These are phyloP conservation scores for Eurystomus glaucurus DNA, from an alignment of 2,797 vertebrate species.

Conservation along the genomic window DNA sequence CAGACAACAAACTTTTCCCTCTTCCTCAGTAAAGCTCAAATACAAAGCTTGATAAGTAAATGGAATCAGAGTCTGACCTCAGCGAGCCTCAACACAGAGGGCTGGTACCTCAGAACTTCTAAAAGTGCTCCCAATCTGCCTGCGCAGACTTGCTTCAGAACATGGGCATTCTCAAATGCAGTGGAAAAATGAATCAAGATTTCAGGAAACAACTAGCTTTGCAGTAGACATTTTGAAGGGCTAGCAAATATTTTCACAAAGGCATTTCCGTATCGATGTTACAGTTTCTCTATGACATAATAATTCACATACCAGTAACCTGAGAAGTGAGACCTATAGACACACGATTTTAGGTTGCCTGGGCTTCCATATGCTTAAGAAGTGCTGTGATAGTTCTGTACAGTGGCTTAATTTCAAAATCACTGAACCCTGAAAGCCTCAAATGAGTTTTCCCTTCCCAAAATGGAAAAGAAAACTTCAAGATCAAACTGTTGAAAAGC, in stretches of 20 bases:
- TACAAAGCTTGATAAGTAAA: not conserved
- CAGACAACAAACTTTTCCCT: not conserved
- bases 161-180: not conserved
- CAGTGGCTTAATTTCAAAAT: slow-evolving; percentile 53
- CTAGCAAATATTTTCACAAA: not conserved
- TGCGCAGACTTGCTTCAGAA: not conserved
- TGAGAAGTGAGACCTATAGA: not conserved
- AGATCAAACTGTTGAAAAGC: slow-evolving; percentile 27
- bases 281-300: not conserved
- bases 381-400: slow-evolving; percentile 14
- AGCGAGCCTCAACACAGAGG: not conserved
- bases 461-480: slow-evolving; percentile 49
- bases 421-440: slow-evolving; percentile 24
- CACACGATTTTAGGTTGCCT: not conserved
- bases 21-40: not conserved
- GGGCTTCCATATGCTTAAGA: slow-evolving; percentile 7
- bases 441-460: slow-evolving; percentile 42
- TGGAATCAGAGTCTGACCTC: not conserved
- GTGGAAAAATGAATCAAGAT: not conserved
- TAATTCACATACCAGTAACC: not conserved
- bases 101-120: not conserved
- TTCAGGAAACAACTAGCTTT: not conserved
- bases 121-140: not conserved
- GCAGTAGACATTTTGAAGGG: not conserved
- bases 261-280: not conserved